Evolutionary conservation across 2,113 vertebrate genomes (phyloP).

Genomic region (Nymphicus hollandicus): DNA sequence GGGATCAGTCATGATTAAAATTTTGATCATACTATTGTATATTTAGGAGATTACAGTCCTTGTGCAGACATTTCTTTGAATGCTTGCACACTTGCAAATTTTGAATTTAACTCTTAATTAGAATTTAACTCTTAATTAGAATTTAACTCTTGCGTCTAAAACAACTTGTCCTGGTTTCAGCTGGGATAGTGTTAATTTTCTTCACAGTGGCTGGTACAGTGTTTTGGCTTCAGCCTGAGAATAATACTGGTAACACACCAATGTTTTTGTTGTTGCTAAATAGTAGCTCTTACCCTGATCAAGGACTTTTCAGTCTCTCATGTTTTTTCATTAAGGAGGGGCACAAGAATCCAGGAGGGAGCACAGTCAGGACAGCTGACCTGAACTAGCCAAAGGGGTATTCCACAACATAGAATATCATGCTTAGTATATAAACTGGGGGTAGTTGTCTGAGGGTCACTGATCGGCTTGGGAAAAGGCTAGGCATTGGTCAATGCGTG

Average conservation of each 20-base stretch:
- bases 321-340: not conserved
- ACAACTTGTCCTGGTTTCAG: not conserved
- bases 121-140: not conserved
- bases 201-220: not conserved
- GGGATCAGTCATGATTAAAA: not conserved
- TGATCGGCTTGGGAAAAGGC: not conserved
- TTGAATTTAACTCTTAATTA: not conserved
- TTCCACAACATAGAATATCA: not conserved
- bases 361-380: not conserved
- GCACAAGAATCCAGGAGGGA: not conserved
- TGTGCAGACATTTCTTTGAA: not conserved
- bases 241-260: not conserved
- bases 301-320: not conserved
- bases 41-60: not conserved
- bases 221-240: not conserved
- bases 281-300: not conserved
- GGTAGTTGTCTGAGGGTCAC: not conserved
- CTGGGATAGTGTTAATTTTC: not conserved
- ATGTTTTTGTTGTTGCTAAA: not conserved
- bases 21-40: not conserved
- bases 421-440: not conserved
- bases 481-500: not conserved
- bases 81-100: not conserved
- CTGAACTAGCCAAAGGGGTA: not conserved
- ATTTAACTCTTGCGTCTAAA: not conserved